Base-by-base conservation (phyloP, 2,113 vertebrate genomes). In the Kryptolebias marmoratus region DNA sequence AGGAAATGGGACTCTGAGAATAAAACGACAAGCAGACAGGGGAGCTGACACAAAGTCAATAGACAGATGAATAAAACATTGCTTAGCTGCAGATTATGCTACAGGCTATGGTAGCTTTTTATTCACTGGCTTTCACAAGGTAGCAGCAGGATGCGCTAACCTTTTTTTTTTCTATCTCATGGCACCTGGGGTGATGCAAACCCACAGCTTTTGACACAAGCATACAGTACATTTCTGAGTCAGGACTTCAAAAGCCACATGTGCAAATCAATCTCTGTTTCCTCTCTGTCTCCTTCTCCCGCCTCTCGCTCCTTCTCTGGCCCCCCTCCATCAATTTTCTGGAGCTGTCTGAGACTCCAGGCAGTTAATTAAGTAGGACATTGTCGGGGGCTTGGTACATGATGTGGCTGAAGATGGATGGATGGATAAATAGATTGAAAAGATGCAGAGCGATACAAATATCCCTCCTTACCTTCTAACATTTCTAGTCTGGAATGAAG, bases 341-440 rank as follows among this genome's bases (percentile, higher is more conserved):
- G 67, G 68, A 70, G 30, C 79, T 75, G 75, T 89, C 79, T 78
- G 62, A 73, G 75, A 82, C 87, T 86, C 67, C 76, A 81, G 84
- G 83, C 90, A 84, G 65, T 87, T 90, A 87, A 90, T 90, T 83
- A 91, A 84, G 62, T 82, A 66, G 74, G 82, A 85, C 87, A 77
- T 88, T 88, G 87, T 88, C 70, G 47, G 70, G 71, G 69, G 62
- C 64, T 81, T 49, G 61, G 30, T 83, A 75, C 36, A 44, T 64
- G 78, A 58, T 71, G 71, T 74, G 71, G 74, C 72, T 75, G 66
- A 71, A 77, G 53, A 64, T 85, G 65, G 61, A 58, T 72, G 50
- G 64, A 64, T 69, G 62, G 60, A 60, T 77, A 67, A 68, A 80
- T 76, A 70, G 55, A 77, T 56, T 11, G 47, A 73, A 54, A 67